Base-by-base conservation (phyloP, 1,140 invertebrate genomes). In the Sminthurides bifidus region DNA sequence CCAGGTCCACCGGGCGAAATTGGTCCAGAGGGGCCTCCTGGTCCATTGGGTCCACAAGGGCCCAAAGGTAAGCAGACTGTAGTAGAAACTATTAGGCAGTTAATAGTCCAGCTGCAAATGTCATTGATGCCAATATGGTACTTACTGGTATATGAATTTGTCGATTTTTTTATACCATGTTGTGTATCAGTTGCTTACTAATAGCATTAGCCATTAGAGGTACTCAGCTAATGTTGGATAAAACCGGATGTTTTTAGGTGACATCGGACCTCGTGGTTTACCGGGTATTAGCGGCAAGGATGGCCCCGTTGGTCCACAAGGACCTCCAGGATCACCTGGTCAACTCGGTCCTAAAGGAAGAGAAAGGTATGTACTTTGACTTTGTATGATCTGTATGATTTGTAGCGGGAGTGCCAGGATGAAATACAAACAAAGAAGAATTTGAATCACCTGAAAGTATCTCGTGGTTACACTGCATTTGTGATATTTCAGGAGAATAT, bases 311-410 rank as follows among this genome's bases (percentile, higher is more conserved):
- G 81, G 81, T 40, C 78, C 78, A 31, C 77, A 79, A 71, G 80
- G 80, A 61, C 80, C 80, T 31, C 59, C 63, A 17, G 63, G 63
- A 14, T 56, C 50, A 23, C 59, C 59, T 19, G 88, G 88, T 45
- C 77, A 79, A 59, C 75, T 80, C 60, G 88, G 87, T 40, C 84
- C 85, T 1, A 89, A 89, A 70, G 88, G 88, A 89, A 90, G 68
- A 87, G 88, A 48, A 51, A 52, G 40, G 40, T 27, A 15, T 6
- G 21, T 46, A 48, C 21, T 17, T 43, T 49, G 3, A 30, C 52
- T 38, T 40, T 37, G 10, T 14, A 37, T 35, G 12, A 35, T 55
- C 3, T 31, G 29, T 33, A n/a, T n/a, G n/a, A n/a, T n/a, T n/a
- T n/a, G n/a, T n/a, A n/a, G n/a, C n/a, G n/a, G n/a, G n/a, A n/a